Evolutionary conservation across 2,797 vertebrate genomes (phyloP), one percentile per base, ranked within the genome.

Genomic region (Coregonus suidteri): DNA sequence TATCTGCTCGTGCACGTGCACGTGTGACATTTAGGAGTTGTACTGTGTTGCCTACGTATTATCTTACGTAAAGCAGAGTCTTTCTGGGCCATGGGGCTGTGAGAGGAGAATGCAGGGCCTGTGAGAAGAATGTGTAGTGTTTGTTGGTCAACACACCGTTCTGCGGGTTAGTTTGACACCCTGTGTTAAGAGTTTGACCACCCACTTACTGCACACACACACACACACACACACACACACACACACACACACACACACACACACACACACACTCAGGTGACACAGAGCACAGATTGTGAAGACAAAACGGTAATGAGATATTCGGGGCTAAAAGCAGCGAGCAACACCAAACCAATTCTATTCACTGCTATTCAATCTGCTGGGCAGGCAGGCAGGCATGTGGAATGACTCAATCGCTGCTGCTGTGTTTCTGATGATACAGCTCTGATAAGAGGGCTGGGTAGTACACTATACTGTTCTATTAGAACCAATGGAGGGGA

Each of bases 251-350:
- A 3, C 31, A 7, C 37, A 47, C 70, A 80, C 52, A 79, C 74
- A 20, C 0, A 59, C 1, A 30, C 25, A 65, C 11, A 67, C 82
- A 86, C 89, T 92, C 89, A 72, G 88, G 88, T 93, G 86, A 88
- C 89, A 86, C 0, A 13, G 59, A 80, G 86, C 88, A 89, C 75
- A 91, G 92, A 91, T 91, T 91, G 86, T 83, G 66, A 80, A 78
- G 80, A 90, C 88, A 86, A 86, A 91, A 85, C 72, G 0, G 47
- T 73, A 91, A 93, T 80, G 78, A 71, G 84, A 93, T 89, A 89
- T 11, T 62, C 59, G 65, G 37, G 78, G 76, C 84, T 90, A 77
- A 86, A 87, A 84, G 77, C 18, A 25, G 31, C 75, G 70, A 14
- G 56, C 80, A 51, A 74, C 83, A 77, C 79, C 53, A 77, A 75